Base-by-base conservation (phyloP, 1,140 invertebrate genomes). In the Frieseomelitta varia region DNA sequence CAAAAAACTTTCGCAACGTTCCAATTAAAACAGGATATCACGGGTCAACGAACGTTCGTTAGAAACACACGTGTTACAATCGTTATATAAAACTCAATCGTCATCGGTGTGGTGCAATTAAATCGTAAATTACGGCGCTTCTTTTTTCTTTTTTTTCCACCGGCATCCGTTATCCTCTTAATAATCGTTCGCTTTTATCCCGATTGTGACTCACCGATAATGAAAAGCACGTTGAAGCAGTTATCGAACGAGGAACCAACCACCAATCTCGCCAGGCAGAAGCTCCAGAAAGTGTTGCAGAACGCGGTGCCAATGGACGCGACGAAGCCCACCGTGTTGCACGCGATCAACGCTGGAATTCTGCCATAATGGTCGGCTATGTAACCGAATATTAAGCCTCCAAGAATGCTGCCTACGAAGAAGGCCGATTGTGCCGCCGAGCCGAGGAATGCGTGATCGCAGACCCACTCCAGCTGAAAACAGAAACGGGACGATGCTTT, bases 201-300 rank as follows among this genome's bases (percentile, higher is more conserved):
- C n/a, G 47, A 61, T 47, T 47, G 8, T 4, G 34, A 55, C 96
- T 96, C 95, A 98, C 97, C 97, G 83, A 98, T 96, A 88, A 98
- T 98, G 91, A 98, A 98, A 96, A 98, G 98, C 96, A 98, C 98
- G 68, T 98, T 98, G 93, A 98, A 98, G 90, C 97, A 98, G 91
- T 98, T 98, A 92, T 98, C 98, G 90, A 98, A 98, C 0, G 97
- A 97, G 75, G 98, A 95, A 39, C 98, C 98, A 1, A 98, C 97
- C 51, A 98, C 94, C 93, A 98, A 97, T 58, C 98, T 95, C 91
- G 97, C 97, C 0, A 97, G 83, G 12, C 97, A 96, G 91, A 98
- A 98, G 0, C 96, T 94, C 96, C 96, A 97, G 91, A 98, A 98
- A 53, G 95, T 96, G 71, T 95, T 95, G 85, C 96, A 96, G 91